Base-by-base conservation (phyloP, 2,888 invertebrate species). In the Agriopis leucophaearia region DNA sequence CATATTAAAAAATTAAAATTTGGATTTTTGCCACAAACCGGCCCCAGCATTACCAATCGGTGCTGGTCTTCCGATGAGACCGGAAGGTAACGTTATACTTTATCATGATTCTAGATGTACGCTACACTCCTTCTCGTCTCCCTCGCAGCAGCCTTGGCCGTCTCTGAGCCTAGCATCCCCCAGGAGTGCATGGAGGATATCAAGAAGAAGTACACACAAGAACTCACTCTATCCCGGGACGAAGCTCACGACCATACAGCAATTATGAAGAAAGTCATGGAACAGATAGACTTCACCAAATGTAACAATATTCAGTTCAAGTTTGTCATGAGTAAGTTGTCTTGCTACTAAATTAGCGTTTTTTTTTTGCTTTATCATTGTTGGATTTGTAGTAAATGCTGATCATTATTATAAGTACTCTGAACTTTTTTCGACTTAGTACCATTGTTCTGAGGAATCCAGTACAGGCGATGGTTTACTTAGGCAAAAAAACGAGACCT, bases 71-170 rank as follows among this genome's bases (percentile, higher is more conserved):
- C n/a, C n/a, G n/a, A n/a, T n/a, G n/a, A n/a, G n/a, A n/a, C n/a
- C n/a, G n/a, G n/a, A n/a, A n/a, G n/a, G n/a, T n/a, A n/a, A n/a
- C n/a, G n/a, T n/a, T 3, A 27, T 27, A 6, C 38, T 38, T 12
- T 44, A 15, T 50, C 50, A 50, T 18, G 44, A 50, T 36, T 64
- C 15, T 54, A 64, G 64, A 64, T 64, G 64, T 54, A 59, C 64
- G 52, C 58, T 12, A 12, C 40, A 58, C 7, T 62, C 45, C 18
- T 58, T 18, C 40, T 64, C 35, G 8, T 58, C 40, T n/a, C 35
- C 16, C 9, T 54, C 27, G 16, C 59, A 27, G 52, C 47, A 27
- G 40, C 54, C 2, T 15, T 47, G 0, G 54, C 58, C 6, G 1
- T 45, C 0, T 54, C 64, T 1, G 45, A 15, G 6, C 8, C 16